Conservation (phyloP, 2,888 invertebrate genomes). For the Osedax frankpressi region DNA sequence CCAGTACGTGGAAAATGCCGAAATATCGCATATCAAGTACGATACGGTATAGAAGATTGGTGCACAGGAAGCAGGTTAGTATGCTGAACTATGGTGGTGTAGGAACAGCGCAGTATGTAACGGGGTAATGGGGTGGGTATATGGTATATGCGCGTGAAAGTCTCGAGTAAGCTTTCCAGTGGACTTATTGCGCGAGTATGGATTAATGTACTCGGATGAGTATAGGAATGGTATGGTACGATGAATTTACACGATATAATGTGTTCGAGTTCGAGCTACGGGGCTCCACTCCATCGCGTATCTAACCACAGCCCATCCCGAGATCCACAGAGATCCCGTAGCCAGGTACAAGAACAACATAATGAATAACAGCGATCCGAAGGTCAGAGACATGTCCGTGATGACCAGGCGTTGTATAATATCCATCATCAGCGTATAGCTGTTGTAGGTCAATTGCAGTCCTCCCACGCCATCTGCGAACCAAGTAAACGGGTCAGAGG, state of each 20-base stretch:
- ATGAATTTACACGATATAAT: no score
- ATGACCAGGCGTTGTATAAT: slow-evolving; percentile 17
- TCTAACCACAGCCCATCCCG: slow-evolving; percentile 25
- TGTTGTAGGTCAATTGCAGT: slow-evolving; percentile 22
- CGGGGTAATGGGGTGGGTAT: no score
- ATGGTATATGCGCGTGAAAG: no score
- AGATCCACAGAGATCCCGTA: slow-evolving; percentile 27
- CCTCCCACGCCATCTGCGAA: slow-evolving; percentile 1
- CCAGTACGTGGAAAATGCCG: slow-evolving; percentile 40
- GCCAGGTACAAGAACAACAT: slow-evolving; percentile 26
- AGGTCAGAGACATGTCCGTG: slow-evolving; percentile 24
- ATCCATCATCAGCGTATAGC: slow-evolving; percentile 17
- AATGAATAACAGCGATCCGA: slow-evolving; percentile 27
- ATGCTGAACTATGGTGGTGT: slow-evolving; percentile 22
- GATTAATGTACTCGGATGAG: no score
- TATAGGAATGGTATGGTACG: no score
- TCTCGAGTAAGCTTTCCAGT: no score
- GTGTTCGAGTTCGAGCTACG: no score
- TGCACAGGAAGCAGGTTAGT: slow-evolving; percentile 25
- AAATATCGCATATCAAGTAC: slow-evolving; percentile 28
- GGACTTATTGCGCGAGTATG: no score
- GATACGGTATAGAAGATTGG: slow-evolving; percentile 28
- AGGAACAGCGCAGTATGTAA: no score
- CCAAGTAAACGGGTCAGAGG: no score
- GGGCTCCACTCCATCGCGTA: not conserved